These are phyloP conservation scores for Micrasema longulum DNA, from an alignment of 1,140 invertebrate genomes.

Conservation along the genomic window DNA sequence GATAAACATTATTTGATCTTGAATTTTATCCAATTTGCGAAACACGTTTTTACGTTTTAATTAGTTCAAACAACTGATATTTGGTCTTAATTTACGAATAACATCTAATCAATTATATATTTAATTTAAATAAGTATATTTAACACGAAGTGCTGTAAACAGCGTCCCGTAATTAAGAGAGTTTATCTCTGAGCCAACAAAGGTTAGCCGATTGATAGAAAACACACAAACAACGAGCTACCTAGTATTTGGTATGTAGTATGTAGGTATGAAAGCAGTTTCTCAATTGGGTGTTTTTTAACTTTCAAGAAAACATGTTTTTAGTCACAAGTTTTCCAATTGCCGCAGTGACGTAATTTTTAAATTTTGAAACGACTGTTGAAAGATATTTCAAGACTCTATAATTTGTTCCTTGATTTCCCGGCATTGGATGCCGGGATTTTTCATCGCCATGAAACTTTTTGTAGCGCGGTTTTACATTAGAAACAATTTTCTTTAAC, in stretches of 20 bases:
- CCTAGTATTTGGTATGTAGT: not conserved
- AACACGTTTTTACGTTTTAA: not conserved
- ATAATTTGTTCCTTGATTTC: not conserved
- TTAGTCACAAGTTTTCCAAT: not conserved
- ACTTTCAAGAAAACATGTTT: not conserved
- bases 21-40: not conserved
- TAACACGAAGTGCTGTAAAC: not conserved
- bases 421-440: conserved; percentile 19
- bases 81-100: not conserved
- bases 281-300: not conserved
- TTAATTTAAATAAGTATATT: not conserved
- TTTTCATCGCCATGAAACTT: conserved; percentile 17
- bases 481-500: not conserved
- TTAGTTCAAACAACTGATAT: not conserved
- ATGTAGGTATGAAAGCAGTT: not conserved
- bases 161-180: not conserved
- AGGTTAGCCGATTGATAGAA: not conserved
- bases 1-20: conserved; percentile 14
- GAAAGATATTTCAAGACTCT: not conserved
- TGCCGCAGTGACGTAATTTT: not conserved
- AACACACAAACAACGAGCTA: not conserved
- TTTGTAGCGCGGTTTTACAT: not conserved
- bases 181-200: conserved; percentile 6
- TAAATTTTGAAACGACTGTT: not conserved
- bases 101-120: not conserved